Evolutionary conservation across 1,140 invertebrate genomes (phyloP).

Genomic region (Hylaeus volcanicus): DNA sequence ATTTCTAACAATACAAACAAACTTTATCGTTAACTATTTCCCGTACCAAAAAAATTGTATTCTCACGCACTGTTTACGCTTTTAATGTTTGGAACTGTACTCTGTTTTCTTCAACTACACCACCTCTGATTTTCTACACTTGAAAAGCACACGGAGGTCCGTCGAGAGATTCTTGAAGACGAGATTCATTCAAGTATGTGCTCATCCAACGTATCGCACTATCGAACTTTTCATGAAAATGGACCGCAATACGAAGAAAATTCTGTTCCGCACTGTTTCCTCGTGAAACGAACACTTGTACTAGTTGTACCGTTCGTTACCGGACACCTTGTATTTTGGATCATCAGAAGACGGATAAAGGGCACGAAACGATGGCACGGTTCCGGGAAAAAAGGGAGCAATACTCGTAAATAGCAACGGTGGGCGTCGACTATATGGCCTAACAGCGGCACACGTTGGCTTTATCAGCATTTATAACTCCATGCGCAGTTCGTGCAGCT

Average conservation of each 20-base stretch:
- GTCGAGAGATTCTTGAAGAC: no score
- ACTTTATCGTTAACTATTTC: no score
- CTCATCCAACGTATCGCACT: no score
- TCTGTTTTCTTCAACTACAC: no score
- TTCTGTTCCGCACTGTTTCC: no score
- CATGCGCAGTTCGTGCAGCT: slow-evolving; percentile 24
- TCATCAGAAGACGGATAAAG: background rate
- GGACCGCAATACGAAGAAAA: no score
- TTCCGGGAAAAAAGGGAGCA: slow-evolving; percentile 12
- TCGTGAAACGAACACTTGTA: background rate
- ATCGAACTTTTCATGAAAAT: no score
- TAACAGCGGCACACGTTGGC: slow-evolving; percentile 11
- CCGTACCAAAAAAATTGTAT: background rate
- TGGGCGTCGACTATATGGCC: slow-evolving; percentile 10
- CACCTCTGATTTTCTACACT: no score
- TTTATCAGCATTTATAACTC: slow-evolving; percentile 59
- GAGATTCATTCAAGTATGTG: no score
- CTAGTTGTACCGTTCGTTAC: background rate
- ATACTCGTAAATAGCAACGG: slow-evolving; percentile 46
- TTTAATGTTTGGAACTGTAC: background rate
- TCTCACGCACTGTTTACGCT: background rate
- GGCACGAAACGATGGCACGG: background rate
- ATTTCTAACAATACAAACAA: no score
- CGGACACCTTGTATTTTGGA: background rate
- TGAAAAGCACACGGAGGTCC: no score